Conservation (phyloP, 2,888 invertebrate species). For the Ferrisia virgata region DNA sequence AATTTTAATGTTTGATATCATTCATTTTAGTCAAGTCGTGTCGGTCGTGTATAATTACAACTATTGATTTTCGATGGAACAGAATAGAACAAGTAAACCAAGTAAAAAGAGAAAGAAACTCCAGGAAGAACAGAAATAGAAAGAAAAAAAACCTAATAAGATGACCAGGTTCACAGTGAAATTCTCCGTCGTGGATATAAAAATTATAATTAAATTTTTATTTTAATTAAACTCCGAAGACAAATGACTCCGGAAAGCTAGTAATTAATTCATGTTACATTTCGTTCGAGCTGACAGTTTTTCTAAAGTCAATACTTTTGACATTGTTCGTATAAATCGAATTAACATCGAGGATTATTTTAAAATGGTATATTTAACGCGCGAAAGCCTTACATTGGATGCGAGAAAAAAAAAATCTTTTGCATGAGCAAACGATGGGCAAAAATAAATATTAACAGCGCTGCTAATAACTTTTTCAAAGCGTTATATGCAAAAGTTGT, state of each 20-base stretch:
- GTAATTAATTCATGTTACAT: constrained; percentile 33
- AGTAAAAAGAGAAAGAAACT: too few species aligned
- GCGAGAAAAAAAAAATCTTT: background rate
- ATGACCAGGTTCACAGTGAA: background rate
- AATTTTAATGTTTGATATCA: background rate
- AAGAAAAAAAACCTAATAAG: background rate
- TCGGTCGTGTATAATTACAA: background rate
- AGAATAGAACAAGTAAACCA: too few species aligned
- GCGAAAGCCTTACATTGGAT: background rate
- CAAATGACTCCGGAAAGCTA: background rate
- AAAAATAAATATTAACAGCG: background rate
- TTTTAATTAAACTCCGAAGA: constrained; percentile 23
- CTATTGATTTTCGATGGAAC: background rate
- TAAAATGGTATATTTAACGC: background rate
- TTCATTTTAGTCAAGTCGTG: too few species aligned
- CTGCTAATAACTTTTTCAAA: background rate
- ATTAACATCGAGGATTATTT: constrained; percentile 9
- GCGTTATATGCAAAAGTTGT: too few species aligned
- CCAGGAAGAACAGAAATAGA: background rate
- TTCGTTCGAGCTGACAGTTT: constrained; percentile 9
- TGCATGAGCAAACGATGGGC: background rate
- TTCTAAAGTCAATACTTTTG: constrained; percentile 21
- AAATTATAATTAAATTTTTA: constrained; percentile 34
- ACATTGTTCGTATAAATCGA: background rate
- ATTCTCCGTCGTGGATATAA: background rate